Percentiles rank a stretch among this genome's conserved stretches.
Conservation (phyloP, 2,888 invertebrate species). For the Harpalus rufipes region DNA sequence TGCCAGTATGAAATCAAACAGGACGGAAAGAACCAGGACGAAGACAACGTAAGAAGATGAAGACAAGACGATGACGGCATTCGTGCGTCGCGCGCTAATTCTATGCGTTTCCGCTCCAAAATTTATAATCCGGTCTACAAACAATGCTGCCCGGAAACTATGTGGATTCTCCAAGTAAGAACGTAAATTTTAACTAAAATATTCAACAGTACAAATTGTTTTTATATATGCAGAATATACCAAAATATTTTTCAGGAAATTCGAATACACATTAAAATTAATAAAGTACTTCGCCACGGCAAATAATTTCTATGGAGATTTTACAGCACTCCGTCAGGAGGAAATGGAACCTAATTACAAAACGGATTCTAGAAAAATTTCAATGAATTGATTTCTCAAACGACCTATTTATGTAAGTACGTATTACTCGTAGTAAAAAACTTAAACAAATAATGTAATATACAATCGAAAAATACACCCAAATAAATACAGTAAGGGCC, state of each 20-base stretch:
- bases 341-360: neutral
- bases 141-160: slow-evolving; percentile 26
- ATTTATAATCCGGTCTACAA: slow-evolving; percentile 21
- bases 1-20: slow-evolving; percentile 14
- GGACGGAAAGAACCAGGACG: slow-evolving; percentile 8
- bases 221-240: neutral
- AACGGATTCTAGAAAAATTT: neutral
- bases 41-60: neutral
- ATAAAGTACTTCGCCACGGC: no score
- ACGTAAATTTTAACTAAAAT: neutral
- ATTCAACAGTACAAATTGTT: neutral
- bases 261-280: no score
- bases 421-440: no score
- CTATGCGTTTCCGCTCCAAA: slow-evolving; percentile 18
- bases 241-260: no score
- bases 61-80: neutral
- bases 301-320: neutral
- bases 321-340: neutral
- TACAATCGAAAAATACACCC: no score
- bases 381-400: neutral
- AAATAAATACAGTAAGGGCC: no score
- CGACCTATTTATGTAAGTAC: neutral
- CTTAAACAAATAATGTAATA: no score
- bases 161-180: neutral
- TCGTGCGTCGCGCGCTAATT: neutral